These are phyloP conservation scores for Linepithema humile DNA, from an alignment of 1,140 invertebrate genomes.

Conservation along the genomic window DNA sequence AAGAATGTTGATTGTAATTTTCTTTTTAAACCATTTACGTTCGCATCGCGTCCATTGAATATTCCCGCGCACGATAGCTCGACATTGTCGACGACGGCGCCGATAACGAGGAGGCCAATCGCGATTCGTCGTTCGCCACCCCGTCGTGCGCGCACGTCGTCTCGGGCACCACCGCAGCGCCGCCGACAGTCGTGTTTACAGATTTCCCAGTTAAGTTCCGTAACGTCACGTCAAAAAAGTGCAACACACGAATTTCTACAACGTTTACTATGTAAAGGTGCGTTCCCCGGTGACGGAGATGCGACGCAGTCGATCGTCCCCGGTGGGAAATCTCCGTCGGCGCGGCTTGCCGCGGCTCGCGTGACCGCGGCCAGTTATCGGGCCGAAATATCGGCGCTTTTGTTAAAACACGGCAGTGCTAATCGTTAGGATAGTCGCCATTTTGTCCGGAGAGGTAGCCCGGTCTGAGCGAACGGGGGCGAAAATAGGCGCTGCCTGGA, in stretches of 20 bases:
- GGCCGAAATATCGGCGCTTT: conserved; percentile 44
- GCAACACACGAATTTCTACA: conserved; percentile 80
- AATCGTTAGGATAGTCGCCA: conserved; percentile 82
- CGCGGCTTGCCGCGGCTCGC: neutral
- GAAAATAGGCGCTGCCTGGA: conserved; percentile 76
- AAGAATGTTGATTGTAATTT: too few species aligned
- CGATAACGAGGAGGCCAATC: too few species aligned
- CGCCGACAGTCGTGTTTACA: conserved; percentile 80
- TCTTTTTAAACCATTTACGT: too few species aligned
- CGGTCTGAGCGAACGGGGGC: conserved; percentile 78
- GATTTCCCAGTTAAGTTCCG: conserved; percentile 80
- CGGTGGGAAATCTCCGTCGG: neutral
- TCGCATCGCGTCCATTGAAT: too few species aligned
- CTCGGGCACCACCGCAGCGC: conserved; percentile 74
- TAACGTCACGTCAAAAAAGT: conserved; percentile 84
- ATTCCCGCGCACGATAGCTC: too few species aligned
- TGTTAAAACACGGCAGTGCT: conserved; percentile 75
- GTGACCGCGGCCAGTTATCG: neutral
- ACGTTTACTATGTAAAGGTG: conserved; percentile 83
- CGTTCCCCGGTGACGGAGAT: conserved; percentile 58
- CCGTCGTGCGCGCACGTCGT: conserved; percentile 34
- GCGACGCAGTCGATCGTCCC: neutral
- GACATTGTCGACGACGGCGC: too few species aligned
- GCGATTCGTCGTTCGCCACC: neutral
- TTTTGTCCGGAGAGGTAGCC: conserved; percentile 83